Conservation (phyloP, 1,140 invertebrate species). For the Pteromalus puparum region DNA sequence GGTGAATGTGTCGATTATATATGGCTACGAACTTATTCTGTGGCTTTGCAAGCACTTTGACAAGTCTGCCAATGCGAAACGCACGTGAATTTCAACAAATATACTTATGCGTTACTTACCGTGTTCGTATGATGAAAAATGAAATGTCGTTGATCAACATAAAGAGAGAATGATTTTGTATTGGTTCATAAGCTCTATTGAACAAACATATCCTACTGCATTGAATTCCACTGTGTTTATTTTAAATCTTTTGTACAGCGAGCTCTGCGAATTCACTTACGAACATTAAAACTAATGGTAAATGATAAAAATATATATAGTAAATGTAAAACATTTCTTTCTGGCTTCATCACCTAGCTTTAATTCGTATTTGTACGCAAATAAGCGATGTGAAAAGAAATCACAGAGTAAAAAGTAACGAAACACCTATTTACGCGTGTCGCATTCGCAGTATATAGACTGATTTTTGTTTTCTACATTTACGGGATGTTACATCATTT, state of each 20-base stretch:
- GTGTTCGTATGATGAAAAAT: background rate
- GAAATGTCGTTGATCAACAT: background rate
- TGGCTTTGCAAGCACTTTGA: slow-evolving; percentile 10
- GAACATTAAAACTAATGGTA: slow-evolving; percentile 63
- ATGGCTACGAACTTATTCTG: slow-evolving; percentile 77
- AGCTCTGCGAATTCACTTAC: slow-evolving; percentile 63
- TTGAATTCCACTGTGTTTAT: slow-evolving; percentile 66
- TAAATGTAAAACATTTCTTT: slow-evolving; percentile 62
- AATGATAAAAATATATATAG: slow-evolving; percentile 63
- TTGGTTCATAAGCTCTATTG: slow-evolving; percentile 30
- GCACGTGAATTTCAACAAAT: background rate
- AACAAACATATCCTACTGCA: slow-evolving; percentile 43
- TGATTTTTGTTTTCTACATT: slow-evolving; percentile 54
- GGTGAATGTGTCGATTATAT: slow-evolving; percentile 83
- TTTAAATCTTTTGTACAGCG: slow-evolving; percentile 67
- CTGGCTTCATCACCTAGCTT: slow-evolving; percentile 58
- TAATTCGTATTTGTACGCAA: slow-evolving; percentile 61
- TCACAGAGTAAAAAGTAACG: slow-evolving; percentile 65
- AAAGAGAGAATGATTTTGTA: slow-evolving; percentile 9
- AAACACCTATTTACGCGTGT: slow-evolving; percentile 65
- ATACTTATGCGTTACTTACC: slow-evolving; percentile 26
- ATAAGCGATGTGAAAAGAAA: slow-evolving; percentile 61
- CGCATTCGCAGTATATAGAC: slow-evolving; percentile 52
- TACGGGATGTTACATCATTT: slow-evolving; percentile 52
- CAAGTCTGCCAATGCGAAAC: background rate